Evolutionary conservation across 2,797 vertebrate genomes (phyloP).

Genomic region (Pangasius djambal): DNA sequence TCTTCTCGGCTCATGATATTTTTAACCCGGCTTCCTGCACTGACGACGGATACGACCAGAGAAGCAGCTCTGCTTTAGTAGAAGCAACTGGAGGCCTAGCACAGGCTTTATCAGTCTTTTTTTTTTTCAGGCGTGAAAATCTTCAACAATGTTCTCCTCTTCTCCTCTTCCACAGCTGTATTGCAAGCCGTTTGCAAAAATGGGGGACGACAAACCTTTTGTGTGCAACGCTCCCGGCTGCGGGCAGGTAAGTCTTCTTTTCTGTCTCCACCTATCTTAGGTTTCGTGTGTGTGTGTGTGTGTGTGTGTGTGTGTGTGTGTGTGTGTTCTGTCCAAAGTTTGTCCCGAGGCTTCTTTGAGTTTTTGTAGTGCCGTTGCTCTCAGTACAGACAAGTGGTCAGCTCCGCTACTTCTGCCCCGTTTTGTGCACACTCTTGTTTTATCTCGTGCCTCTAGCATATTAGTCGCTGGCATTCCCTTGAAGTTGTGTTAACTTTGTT

Average conservation of each 20-base stretch:
- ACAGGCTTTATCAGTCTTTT: constrained; percentile 42
- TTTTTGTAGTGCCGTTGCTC: neutral
- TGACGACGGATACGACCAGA: constrained; percentile 70
- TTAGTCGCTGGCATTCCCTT: constrained; percentile 15
- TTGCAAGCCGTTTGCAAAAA: constrained; percentile 85
- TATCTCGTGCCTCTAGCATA: constrained; percentile 23
- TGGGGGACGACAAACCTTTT: constrained; percentile 99
- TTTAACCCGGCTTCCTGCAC: constrained; percentile 79
- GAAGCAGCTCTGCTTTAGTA: constrained; percentile 73
- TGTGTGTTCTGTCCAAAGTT: constrained; percentile 22
- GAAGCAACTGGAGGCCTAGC: constrained; percentile 60
- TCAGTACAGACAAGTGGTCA: neutral
- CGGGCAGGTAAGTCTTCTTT: constrained; percentile 88
- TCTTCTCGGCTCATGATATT: constrained; percentile 77
- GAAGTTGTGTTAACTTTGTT: constrained; percentile 12
- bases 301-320: constrained; percentile 32
- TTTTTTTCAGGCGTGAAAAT: constrained; percentile 33
- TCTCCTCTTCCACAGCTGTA: constrained; percentile 79
- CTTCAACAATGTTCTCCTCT: constrained; percentile 77
- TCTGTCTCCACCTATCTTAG: constrained; percentile 51
- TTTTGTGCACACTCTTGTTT: constrained; percentile 27
- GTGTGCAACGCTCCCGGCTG: constrained; percentile 95
- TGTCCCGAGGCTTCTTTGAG: constrained; percentile 52
- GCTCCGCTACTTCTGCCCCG: neutral
- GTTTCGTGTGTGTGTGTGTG: constrained; percentile 52